A percentile compares a stretch with the other conserved stretches of the same genome.
Evolutionary conservation across 2,113 vertebrate species (phyloP).

Genomic region (Axis porcinus): DNA sequence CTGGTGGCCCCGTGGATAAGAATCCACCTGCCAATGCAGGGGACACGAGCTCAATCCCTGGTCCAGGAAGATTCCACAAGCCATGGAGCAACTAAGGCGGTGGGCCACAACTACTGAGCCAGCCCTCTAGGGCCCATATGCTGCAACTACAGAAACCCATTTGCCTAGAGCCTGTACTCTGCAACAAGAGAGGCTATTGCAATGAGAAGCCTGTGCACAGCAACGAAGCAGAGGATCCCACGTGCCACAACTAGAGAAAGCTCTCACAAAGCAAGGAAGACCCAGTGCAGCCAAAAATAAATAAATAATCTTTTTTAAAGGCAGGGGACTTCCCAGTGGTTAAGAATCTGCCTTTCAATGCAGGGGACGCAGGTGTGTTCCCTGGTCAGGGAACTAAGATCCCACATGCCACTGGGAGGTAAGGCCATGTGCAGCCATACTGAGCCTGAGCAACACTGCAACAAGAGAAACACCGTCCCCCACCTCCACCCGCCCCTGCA

Average conservation of each 20-base stretch:
- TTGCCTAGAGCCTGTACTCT: background rate
- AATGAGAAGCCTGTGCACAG: background rate
- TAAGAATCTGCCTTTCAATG: background rate
- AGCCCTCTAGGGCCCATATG: background rate
- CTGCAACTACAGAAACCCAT: background rate
- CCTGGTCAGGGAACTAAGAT: background rate
- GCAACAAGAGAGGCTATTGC: background rate
- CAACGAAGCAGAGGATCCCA: background rate
- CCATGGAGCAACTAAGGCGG: background rate
- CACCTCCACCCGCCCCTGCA: fast-evolving
- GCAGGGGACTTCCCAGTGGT: background rate
- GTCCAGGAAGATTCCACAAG: background rate
- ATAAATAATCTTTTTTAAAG: background rate
- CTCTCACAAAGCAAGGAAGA: background rate
- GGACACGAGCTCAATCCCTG: background rate
- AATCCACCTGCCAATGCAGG: background rate
- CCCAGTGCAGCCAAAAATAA: background rate
- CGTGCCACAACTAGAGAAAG: background rate
- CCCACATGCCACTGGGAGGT: background rate
- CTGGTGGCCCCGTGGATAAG: background rate
- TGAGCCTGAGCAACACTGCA: background rate
- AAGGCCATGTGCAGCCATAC: background rate
- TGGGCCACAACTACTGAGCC: background rate
- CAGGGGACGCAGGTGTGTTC: background rate
- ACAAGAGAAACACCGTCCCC: background rate